Percentiles rank a stretch among this genome's conserved stretches.
Evolutionary conservation across 2,113 vertebrate species (phyloP).

Genomic region (Mirza zaza): DNA sequence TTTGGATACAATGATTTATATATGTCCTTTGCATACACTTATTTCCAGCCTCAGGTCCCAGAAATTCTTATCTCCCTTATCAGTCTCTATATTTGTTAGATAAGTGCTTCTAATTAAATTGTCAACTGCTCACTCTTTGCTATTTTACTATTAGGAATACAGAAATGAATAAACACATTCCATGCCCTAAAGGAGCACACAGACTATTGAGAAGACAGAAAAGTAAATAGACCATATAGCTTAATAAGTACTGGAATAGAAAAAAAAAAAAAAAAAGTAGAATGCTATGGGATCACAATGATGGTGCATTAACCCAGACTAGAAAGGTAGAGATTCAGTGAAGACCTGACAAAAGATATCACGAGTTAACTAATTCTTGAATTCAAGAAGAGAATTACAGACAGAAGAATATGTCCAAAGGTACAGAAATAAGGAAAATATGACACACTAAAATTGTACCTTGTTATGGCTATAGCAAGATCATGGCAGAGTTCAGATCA

Average conservation of each 20-base stretch:
- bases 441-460: not conserved
- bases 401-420: not conserved
- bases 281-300: not conserved
- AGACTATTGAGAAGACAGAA: not conserved
- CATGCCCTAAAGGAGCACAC: not conserved
- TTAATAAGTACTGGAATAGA: not conserved
- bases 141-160: not conserved
- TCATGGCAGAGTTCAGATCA: not conserved
- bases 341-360: not conserved
- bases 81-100: not conserved
- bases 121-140: not conserved
- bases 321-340: not conserved
- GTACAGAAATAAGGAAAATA: not conserved
- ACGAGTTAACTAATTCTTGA: not conserved
- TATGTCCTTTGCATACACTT: not conserved
- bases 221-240: not conserved
- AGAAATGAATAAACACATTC: not conserved
- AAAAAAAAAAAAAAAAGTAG: not conserved
- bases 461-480: not conserved
- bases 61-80: constrained; percentile 19
- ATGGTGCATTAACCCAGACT: not conserved
- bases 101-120: not conserved
- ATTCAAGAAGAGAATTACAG: not conserved
- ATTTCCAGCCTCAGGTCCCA: not conserved
- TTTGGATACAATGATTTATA: not conserved